These are phyloP conservation scores for Adelges cooleyi DNA, from an alignment of 1,140 invertebrate genomes.

Conservation along the genomic window DNA sequence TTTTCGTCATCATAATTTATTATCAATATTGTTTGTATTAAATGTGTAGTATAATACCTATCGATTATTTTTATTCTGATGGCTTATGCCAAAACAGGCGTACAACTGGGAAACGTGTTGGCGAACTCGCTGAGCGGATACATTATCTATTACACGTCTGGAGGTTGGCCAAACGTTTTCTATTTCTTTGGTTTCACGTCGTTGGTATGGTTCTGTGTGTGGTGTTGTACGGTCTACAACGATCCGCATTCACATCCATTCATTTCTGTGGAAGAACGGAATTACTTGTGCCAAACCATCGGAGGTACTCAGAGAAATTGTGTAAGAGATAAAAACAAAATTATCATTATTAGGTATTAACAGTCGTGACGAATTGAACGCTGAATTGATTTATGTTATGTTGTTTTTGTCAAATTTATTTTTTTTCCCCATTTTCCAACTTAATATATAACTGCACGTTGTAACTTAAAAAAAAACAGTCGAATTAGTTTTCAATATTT, in stretches of 20 bases:
- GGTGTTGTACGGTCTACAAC: constrained; percentile 59
- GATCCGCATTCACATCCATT: constrained; percentile 69
- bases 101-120: constrained; percentile 55
- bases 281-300: constrained; percentile 49
- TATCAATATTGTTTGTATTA: no score
- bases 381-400: no score
- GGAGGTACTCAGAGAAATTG: constrained; percentile 33
- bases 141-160: constrained; percentile 48
- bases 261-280: constrained; percentile 65
- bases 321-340: constrained; percentile 11
- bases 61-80: no score
- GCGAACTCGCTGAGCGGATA: constrained; percentile 59
- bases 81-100: no score
- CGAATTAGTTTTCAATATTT: no score
- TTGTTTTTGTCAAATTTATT: no score
- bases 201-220: constrained; percentile 59
- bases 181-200: constrained; percentile 69
- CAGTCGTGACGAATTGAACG: no score
- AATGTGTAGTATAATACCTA: no score
- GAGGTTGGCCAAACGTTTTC: constrained; percentile 67
- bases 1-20: no score
- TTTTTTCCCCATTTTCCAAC: no score
- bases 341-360: not conserved
- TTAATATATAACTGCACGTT: no score
- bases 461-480: no score